Evolutionary conservation across 2,888 invertebrate species (phyloP).

Genomic region (Epinotia ramella): DNA sequence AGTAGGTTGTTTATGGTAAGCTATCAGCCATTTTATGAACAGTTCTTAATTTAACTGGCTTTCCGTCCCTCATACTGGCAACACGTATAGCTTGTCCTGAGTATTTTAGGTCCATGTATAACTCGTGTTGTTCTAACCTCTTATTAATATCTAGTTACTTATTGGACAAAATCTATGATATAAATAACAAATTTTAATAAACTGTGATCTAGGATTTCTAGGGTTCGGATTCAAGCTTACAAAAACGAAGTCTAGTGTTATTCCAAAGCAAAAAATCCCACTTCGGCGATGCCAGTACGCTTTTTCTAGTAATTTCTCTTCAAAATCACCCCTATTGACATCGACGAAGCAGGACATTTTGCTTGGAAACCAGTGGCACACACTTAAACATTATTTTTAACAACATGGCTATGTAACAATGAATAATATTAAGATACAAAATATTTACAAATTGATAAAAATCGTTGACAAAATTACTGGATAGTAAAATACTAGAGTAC

Average conservation of each 20-base stretch:
- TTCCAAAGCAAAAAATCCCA: too few species aligned
- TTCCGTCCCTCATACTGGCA: too few species aligned
- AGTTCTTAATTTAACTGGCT: too few species aligned
- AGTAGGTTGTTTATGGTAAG: too few species aligned
- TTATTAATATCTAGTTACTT: slow-evolving; percentile 19
- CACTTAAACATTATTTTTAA: slow-evolving; percentile 18
- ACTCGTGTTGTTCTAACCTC: not conserved
- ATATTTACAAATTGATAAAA: slow-evolving; percentile 45
- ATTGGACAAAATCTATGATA: slow-evolving; percentile 26
- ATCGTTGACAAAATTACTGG: slow-evolving; percentile 40
- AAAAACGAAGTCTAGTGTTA: slow-evolving; percentile 4
- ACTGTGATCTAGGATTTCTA: slow-evolving; percentile 14
- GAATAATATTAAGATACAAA: slow-evolving; percentile 42
- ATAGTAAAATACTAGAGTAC: slow-evolving; percentile 36
- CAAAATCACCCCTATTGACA: too few species aligned
- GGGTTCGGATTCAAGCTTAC: slow-evolving; percentile 32
- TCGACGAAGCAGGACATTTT: too few species aligned
- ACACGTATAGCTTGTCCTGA: too few species aligned
- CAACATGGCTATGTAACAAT: slow-evolving; percentile 40
- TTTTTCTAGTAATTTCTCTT: too few species aligned
- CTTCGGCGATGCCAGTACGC: too few species aligned
- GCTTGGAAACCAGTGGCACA: not conserved
- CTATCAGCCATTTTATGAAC: too few species aligned
- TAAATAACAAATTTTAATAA: slow-evolving; percentile 30
- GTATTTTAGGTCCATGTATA: not conserved